A percentile compares a stretch with the other conserved stretches of the same genome.
These are phyloP conservation scores for Drosophila nannoptera DNA, from an alignment of 1,140 invertebrate species.

Conservation along the genomic window DNA sequence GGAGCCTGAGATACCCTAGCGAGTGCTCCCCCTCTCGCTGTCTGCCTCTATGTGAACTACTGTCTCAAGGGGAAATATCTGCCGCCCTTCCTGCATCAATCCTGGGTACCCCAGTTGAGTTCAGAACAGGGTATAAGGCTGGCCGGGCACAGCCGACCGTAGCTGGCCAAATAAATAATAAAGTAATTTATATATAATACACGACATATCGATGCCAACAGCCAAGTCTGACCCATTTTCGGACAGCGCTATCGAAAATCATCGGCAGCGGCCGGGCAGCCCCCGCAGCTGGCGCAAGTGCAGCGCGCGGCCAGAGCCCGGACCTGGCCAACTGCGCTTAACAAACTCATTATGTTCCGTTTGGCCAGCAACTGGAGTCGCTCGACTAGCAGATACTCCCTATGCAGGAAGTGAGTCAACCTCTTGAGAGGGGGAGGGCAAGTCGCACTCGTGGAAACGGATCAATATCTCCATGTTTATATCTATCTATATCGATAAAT, in stretches of 20 bases:
- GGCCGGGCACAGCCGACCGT: neutral
- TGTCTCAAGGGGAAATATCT: too few relatives aligned
- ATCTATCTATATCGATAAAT: too few relatives aligned
- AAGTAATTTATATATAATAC: constrained; percentile 60
- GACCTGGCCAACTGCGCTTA: constrained; percentile 60
- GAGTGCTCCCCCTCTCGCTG: too few relatives aligned
- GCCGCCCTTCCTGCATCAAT: too few relatives aligned
- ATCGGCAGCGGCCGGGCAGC: constrained; percentile 21
- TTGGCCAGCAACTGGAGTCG: constrained; percentile 55
- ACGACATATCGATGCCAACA: constrained; percentile 49
- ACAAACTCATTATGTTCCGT: constrained; percentile 68
- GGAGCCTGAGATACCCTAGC: neutral
- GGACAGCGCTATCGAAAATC: constrained; percentile 42
- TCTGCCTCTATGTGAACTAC: neutral
- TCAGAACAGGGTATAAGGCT: constrained; percentile 8
- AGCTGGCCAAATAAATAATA: constrained; percentile 55
- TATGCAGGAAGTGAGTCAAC: too few relatives aligned
- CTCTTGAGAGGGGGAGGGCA: too few relatives aligned
- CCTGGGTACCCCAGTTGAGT: too few relatives aligned
- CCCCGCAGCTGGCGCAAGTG: constrained; percentile 33
- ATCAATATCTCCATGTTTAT: too few relatives aligned
- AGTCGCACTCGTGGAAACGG: too few relatives aligned
- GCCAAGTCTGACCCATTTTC: constrained; percentile 54
- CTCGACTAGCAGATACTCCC: neutral
- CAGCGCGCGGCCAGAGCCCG: constrained; percentile 7